Conservation (phyloP, 2,113 vertebrate genomes). For the Caranx ignobilis region DNA sequence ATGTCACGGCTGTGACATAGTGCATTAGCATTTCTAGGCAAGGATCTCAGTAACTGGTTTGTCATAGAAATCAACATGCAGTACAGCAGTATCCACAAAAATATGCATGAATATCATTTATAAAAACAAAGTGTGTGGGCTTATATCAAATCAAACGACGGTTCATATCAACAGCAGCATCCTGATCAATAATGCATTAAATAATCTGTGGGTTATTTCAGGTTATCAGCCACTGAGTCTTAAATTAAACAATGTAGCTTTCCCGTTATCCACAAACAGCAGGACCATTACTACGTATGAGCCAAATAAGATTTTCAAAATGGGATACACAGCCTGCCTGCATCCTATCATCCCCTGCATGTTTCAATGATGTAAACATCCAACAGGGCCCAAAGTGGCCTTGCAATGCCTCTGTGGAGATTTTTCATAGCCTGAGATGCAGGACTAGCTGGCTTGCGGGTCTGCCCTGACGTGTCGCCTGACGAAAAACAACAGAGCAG, state of each 20-base stretch:
- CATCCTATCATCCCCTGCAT: conserved; percentile 42
- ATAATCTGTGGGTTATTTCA: conserved; percentile 35
- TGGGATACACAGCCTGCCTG: conserved; percentile 29
- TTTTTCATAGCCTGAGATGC: conserved; percentile 19
- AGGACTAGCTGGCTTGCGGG: conserved; percentile 18
- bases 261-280: conserved; percentile 27
- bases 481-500: conserved; percentile 42
- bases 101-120: neutral
- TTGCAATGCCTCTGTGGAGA: conserved; percentile 20
- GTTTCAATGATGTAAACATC: conserved; percentile 48
- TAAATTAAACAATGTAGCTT: conserved; percentile 18
- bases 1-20: conserved; percentile 12
- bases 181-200: conserved; percentile 47
- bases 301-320: conserved; percentile 40
- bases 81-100: neutral
- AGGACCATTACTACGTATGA: conserved; percentile 4
- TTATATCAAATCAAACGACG: neutral
- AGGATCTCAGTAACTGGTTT: neutral
- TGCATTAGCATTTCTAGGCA: neutral
- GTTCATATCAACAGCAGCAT: conserved; percentile 22
- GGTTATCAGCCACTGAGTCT: conserved; percentile 19
- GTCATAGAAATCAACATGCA: neutral
- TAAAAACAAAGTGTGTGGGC: neutral
- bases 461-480: conserved; percentile 51
- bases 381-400: conserved; percentile 26